phyloP scores from a whole-genome alignment of 2,113 vertebrate species.

The Parus major region DNA sequence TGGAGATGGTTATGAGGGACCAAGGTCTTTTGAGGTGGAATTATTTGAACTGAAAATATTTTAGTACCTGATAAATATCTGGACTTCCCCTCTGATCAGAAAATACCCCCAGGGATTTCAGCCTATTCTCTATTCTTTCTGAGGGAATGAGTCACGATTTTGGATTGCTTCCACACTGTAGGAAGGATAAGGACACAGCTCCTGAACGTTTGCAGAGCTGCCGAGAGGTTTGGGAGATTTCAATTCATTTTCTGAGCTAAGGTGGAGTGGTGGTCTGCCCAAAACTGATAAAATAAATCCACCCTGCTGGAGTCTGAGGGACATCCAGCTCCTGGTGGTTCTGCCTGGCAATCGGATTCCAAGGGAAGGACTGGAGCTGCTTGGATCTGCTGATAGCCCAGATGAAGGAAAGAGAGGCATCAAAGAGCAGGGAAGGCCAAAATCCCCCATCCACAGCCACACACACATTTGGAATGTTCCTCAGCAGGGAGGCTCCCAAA shows the following conservation, averaged over 20 bases:
- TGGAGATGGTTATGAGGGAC: not conserved
- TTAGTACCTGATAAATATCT: conserved; percentile 4
- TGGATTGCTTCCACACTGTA: not conserved
- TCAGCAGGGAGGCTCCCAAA: conserved; percentile 38
- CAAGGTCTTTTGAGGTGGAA: not conserved
- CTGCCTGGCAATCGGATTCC: not conserved
- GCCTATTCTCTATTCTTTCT: not conserved
- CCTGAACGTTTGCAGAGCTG: not conserved
- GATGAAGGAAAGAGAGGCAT: not conserved
- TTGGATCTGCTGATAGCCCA: not conserved
- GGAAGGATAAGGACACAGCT: not conserved
- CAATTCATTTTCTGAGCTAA: not conserved
- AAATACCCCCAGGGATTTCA: not conserved
- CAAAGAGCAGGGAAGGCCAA: conserved; percentile 29
- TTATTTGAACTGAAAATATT: not conserved
- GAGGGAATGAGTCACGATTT: not conserved
- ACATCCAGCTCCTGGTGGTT: not conserved
- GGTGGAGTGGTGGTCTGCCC: not conserved
- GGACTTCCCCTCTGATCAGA: not conserved
- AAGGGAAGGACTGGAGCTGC: not conserved
- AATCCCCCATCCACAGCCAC: conserved; percentile 34
- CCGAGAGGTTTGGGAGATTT: not conserved
- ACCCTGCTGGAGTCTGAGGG: not conserved
- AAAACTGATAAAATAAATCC: not conserved
- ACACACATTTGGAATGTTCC: conserved; percentile 45